Conservation (phyloP, 2,113 vertebrate species). For the Sigmodon hispidus region DNA sequence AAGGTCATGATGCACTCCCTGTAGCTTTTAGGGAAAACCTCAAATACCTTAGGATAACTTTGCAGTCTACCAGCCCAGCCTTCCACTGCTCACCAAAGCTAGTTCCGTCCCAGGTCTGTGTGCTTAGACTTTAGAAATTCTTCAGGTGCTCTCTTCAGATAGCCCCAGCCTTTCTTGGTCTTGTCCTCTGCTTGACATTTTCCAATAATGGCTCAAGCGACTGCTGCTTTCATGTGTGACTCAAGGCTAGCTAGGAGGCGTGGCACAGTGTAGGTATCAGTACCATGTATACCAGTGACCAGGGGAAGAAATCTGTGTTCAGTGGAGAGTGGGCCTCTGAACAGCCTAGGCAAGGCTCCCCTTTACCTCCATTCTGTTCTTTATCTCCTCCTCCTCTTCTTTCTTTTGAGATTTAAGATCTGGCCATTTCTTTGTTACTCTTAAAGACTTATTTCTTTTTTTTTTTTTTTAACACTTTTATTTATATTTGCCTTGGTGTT, state of each 20-base stretch:
- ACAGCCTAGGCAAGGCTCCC: not conserved
- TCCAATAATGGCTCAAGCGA: not conserved
- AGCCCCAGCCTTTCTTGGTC: not conserved
- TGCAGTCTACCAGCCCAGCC: not conserved
- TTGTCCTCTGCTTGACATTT: not conserved
- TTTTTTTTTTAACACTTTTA: too few relatives aligned
- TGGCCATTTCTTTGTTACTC: not conserved
- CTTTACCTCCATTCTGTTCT: not conserved
- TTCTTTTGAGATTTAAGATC: not conserved
- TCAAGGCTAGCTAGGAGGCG: not conserved
- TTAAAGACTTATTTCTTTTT: not conserved
- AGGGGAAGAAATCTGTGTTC: not conserved
- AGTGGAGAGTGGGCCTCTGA: not conserved
- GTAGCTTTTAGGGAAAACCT: not conserved
- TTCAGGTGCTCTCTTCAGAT: not conserved
- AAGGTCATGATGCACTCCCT: not conserved
- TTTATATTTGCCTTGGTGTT: too few relatives aligned
- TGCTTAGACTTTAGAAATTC: not conserved
- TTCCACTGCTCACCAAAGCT: rapidly evolving
- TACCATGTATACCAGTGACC: not conserved
- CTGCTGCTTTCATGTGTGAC: not conserved
- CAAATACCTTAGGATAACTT: not conserved
- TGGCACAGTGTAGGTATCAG: not conserved
- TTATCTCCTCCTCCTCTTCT: not conserved
- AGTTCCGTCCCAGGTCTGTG: not conserved